Conservation (phyloP, 2,888 invertebrate species). For the Aporophyla nigra region DNA sequence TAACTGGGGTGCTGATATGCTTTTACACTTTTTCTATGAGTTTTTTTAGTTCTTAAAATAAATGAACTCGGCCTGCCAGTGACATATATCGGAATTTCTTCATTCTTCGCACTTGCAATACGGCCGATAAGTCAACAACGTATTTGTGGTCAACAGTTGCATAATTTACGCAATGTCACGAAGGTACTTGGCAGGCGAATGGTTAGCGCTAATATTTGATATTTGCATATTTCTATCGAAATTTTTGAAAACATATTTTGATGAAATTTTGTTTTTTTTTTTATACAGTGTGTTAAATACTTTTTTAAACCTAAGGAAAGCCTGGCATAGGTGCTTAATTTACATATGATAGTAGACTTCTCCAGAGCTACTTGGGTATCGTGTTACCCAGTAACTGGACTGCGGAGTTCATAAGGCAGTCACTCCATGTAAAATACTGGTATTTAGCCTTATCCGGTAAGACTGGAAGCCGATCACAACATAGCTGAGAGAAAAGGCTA, state of each 20-base stretch:
- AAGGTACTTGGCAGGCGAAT: background rate
- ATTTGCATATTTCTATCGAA: conserved; percentile 10
- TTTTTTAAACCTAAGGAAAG: background rate
- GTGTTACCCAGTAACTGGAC: background rate
- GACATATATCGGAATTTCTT: conserved; percentile 23
- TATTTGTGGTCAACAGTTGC: conserved; percentile 47
- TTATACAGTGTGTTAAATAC: background rate
- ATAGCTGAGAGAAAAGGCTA: background rate
- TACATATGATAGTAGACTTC: background rate
- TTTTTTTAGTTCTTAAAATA: background rate
- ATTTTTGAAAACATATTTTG: no score
- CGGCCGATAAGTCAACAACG: conserved; percentile 27
- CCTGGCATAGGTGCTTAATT: no score
- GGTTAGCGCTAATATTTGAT: conserved; percentile 21
- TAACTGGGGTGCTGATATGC: no score
- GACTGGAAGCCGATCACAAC: background rate
- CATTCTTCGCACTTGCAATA: conserved; percentile 32
- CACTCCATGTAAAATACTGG: background rate
- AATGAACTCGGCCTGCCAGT: background rate
- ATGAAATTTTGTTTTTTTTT: background rate
- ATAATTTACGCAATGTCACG: conserved; percentile 32
- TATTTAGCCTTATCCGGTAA: background rate
- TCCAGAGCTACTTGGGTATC: background rate
- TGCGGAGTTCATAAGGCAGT: background rate
- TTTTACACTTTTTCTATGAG: background rate